phyloP scores from a whole-genome alignment of 64 coral and sea anemone genomes.

The Montipora sp. region DNA sequence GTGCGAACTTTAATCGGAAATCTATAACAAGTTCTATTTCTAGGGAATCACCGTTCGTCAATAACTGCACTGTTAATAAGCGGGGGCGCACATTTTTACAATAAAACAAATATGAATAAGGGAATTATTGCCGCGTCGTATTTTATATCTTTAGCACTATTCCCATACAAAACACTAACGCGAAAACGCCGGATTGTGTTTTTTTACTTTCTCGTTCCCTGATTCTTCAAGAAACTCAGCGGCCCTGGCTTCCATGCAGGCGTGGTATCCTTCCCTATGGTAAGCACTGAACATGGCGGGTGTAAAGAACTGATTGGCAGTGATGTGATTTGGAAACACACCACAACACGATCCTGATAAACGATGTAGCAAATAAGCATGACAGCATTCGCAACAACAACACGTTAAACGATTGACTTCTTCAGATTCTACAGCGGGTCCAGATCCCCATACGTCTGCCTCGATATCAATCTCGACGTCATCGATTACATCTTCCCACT shows the following conservation, averaged over 20 bases:
- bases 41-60: too few relatives aligned
- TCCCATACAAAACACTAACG: too few relatives aligned
- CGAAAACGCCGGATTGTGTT: too few relatives aligned
- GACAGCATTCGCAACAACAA: slow-evolving; percentile 84
- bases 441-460: slow-evolving; percentile 66
- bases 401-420: slow-evolving; percentile 75
- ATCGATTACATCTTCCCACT: slow-evolving; percentile 46
- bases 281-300: slow-evolving; percentile 68
- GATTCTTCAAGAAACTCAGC: slow-evolving; percentile 50
- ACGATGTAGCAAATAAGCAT: slow-evolving; percentile 27
- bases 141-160: too few relatives aligned
- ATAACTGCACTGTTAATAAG: too few relatives aligned
- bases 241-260: slow-evolving; percentile 57
- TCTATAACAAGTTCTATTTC: too few relatives aligned
- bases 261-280: slow-evolving; percentile 80
- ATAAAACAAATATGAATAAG: too few relatives aligned
- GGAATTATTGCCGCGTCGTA: too few relatives aligned
- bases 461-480: slow-evolving; percentile 63
- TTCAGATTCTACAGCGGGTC: slow-evolving; percentile 59
- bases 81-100: too few relatives aligned
- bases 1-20: too few relatives aligned
- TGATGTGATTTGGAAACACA: slow-evolving; percentile 71
- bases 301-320: slow-evolving; percentile 78
- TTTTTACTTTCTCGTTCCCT: too few relatives aligned
- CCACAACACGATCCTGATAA: slow-evolving; percentile 52